Evolutionary conservation across 2,797 vertebrate genomes (phyloP).

Genomic region (Anguilla anguilla): DNA sequence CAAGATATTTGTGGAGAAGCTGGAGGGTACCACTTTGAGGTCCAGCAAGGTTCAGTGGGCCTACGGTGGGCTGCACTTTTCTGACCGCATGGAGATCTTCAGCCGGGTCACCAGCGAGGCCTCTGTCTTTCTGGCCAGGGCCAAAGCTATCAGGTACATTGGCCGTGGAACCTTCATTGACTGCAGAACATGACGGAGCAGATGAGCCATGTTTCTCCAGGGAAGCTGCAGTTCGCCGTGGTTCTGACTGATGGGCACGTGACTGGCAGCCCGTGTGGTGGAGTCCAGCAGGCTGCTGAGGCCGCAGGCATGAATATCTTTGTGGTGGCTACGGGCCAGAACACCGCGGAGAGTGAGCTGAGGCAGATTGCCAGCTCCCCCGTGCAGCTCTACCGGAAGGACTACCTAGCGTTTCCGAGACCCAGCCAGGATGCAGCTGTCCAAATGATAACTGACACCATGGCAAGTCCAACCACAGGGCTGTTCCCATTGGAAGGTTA

Average conservation of each 20-base stretch:
- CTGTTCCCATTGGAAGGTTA: background rate
- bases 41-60: constrained; percentile 37
- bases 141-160: constrained; percentile 37
- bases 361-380: constrained; percentile 42
- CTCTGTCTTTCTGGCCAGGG: constrained; percentile 26
- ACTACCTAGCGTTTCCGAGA: constrained; percentile 38
- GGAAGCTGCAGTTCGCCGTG: constrained; percentile 41
- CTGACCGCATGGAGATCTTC: constrained; percentile 43
- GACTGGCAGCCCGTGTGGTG: constrained; percentile 48
- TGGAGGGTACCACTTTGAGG: constrained; percentile 28
- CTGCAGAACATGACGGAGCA: constrained; percentile 48
- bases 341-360: constrained; percentile 41
- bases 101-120: constrained; percentile 36
- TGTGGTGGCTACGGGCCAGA: constrained; percentile 43
- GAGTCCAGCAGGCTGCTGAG: constrained; percentile 42
- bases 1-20: constrained; percentile 31
- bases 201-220: constrained; percentile 10
- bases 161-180: constrained; percentile 47
- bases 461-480: constrained; percentile 34
- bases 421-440: constrained; percentile 29
- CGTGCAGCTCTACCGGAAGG: constrained; percentile 41
- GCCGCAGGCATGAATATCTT: constrained; percentile 44
- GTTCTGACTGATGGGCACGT: constrained; percentile 46
- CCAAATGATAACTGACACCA: constrained; percentile 42
- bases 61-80: constrained; percentile 49